Evolutionary conservation across 2,888 invertebrate species (phyloP), one percentile per base, ranked within the genome.

Genomic region (Scaeva pyrastri): DNA sequence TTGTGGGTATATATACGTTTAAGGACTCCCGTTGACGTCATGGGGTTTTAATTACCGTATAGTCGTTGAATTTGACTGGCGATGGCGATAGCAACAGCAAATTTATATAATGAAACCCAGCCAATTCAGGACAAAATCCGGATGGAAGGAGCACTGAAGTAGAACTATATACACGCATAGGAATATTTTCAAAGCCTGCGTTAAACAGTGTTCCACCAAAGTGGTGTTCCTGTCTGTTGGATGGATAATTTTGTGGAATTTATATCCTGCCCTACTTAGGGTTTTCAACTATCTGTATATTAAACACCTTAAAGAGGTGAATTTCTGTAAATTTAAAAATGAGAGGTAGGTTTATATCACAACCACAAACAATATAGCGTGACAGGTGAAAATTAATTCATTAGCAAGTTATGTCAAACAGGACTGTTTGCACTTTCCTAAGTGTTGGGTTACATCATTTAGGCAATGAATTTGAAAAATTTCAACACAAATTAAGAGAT

Each of bases 31-130:
- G 74, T 74, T 77, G 76, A 82, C 82, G 82, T 82, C 82, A 82
- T 72, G 82, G 75, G 58, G 72, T 4, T 77, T 58, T 76, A 77
- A 76, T 76, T 82, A 77, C 50, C 64, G 19, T 43, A 60, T 58
- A 66, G 76, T 56, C 64, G 76, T 71, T 82, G 77, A 77, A 72
- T 77, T 77, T 66, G 76, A 58, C 50, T 64, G 48, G 45, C 56
- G 45, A 70, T 45, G 21, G 60, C 41, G 55, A 55, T 31, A 26
- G 39, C 14, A 11, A 43, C 14, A 41, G 41, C 31, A 8, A 31
- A 31, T 31, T 31, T 31, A 31, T 31, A 8, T 31, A 70, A 60
- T 39, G 11, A 70, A 74, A 66, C 41, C 16, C 23, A 43, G 39
- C 52, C 74, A 75, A 45, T 55, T 68, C 2, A 58, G 39, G 19